Evolutionary conservation across 2,888 invertebrate genomes (phyloP), one percentile per base, ranked within the genome.

Genomic region (Heteropelma amictum): DNA sequence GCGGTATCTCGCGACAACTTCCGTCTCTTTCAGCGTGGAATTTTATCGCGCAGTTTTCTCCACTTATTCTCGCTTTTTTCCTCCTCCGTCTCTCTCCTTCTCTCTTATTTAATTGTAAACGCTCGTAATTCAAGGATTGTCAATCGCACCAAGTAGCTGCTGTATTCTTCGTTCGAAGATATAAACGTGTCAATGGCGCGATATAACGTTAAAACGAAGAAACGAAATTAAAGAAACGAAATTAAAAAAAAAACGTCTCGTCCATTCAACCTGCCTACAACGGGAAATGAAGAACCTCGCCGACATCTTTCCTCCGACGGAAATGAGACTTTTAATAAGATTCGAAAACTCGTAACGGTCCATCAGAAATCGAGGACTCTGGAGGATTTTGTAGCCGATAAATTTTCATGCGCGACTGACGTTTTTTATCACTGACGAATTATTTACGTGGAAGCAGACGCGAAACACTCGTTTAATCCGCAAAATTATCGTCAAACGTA

Each of bases 1-100:
- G 28, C 30, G 63, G 58, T 63, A 76, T 68, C 60, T 33, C n/a
- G 63, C 35, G 61, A 63, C 65, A 75, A 63, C 68, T 75, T 77
- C 77, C 77, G 71, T 54, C 64, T 65, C 72, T 60, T 51, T 47
- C 12, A 28, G 30, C 23, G 47, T 8, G 47, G 53, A 58, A 67
- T 72, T 71, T 63, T 38, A 49, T 51, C 42, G 65, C n/a, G n/a
- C 12, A 26, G 26, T 49, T 64, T 71, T 77, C 64, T 61, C 38
- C 12, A 19, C 12, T 10, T 30, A 38, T 28, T 28, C 26, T 10
- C 51, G 49, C 35, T 23, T 23, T 45, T 38, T 64, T 21, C 23
- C 14, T 53, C 23, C 12, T 38, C 33, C 45, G 19, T 53, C 51
- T 60, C 17, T 54, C 12, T 8, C 47, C 17, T 49, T n/a, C 38